Conservation (phyloP, 1,140 invertebrate genomes). For the Cydia pomonella region DNA sequence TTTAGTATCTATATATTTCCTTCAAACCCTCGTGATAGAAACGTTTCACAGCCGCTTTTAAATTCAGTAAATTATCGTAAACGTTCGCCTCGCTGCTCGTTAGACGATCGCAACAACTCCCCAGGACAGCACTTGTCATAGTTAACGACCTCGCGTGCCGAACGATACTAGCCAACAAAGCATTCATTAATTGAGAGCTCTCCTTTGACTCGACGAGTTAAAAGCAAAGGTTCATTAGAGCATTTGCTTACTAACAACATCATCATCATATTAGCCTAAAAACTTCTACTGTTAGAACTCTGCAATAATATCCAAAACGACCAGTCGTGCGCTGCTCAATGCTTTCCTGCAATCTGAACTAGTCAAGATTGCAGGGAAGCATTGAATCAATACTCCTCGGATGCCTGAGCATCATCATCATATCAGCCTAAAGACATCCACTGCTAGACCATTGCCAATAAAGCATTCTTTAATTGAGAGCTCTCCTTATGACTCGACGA, state of each 20-base stretch:
- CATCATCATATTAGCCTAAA: too few species aligned
- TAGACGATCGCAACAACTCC: background rate
- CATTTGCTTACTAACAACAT: background rate
- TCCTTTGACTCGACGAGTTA: constrained; percentile 55
- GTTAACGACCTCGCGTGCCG: constrained; percentile 42
- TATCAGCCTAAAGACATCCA: too few species aligned
- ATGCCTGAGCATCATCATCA: too few species aligned
- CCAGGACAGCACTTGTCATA: constrained; percentile 23
- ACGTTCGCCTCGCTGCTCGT: background rate
- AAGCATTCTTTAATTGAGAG: too few species aligned
- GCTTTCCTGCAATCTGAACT: too few species aligned
- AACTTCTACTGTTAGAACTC: background rate
- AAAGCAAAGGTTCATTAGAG: constrained; percentile 42
- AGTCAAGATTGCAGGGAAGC: too few species aligned
- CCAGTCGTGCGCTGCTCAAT: background rate
- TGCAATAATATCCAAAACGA: background rate
- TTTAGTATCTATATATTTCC: too few species aligned
- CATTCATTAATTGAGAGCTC: constrained; percentile 65
- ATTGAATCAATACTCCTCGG: too few species aligned
- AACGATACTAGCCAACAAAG: constrained; percentile 53
- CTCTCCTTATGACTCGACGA: too few species aligned
- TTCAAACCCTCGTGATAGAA: too few species aligned
- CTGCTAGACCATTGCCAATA: too few species aligned
- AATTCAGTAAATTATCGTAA: background rate
- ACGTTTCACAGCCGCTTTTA: too few species aligned